Conservation (phyloP, 1,140 invertebrate genomes). For the Catajapyx aquilonaris region DNA sequence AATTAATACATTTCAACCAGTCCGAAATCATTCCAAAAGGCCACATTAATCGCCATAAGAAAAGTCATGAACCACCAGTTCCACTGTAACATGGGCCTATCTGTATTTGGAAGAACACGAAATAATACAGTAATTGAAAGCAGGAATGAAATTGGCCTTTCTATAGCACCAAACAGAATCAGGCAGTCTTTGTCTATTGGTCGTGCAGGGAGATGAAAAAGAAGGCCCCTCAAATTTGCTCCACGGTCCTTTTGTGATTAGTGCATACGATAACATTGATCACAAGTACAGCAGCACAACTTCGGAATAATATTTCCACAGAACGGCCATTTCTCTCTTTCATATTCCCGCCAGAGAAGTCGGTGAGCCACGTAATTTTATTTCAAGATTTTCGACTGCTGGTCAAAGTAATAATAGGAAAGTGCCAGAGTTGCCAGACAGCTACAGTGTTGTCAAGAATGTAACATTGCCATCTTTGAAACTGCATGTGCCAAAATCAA, state of each 20-base stretch:
- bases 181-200: conserved; percentile 1
- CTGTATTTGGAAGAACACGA: conserved; percentile 6
- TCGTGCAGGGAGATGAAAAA: conserved; percentile 1
- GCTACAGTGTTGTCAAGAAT: conserved; percentile 4
- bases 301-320: no score
- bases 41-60: conserved; percentile 4
- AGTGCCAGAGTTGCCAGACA: conserved; percentile 5
- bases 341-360: background rate
- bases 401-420: conserved; percentile 5
- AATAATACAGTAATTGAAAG: conserved; percentile 6
- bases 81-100: conserved; percentile 5
- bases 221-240: no score
- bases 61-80: conserved; percentile 5
- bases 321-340: no score
- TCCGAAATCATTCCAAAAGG: conserved; percentile 3
- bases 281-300: no score
- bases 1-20: conserved; percentile 5
- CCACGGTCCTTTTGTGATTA: no score
- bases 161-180: conserved; percentile 6
- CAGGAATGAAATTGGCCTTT: conserved; percentile 4
- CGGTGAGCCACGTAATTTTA: conserved; percentile 2
- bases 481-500: conserved; percentile 3
- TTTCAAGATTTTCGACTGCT: conserved; percentile 1
- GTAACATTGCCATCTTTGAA: conserved; percentile 3
- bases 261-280: no score